Conservation (phyloP, 2,888 invertebrate species). For the Alviniconcha strummeri region DNA sequence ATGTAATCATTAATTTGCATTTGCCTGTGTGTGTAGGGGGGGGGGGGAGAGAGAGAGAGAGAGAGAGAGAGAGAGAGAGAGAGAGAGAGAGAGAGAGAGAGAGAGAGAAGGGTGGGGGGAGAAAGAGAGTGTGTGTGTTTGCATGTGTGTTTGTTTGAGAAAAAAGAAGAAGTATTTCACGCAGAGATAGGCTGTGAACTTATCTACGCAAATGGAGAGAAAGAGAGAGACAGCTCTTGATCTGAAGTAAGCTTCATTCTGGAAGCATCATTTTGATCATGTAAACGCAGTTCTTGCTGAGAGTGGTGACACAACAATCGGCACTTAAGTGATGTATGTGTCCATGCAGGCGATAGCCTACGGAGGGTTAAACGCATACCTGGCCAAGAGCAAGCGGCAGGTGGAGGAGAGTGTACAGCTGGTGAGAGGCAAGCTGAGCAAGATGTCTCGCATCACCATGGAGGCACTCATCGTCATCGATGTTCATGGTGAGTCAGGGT, state of each 20-base stretch:
- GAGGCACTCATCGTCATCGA: conserved; percentile 73
- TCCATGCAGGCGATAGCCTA: conserved; percentile 58
- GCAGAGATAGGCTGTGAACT: background rate
- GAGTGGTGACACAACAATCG: too few species aligned
- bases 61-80: background rate
- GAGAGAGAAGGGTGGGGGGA: background rate
- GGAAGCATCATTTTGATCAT: too few species aligned
- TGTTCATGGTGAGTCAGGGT: conserved; percentile 69
- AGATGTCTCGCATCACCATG: conserved; percentile 72
- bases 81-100: background rate
- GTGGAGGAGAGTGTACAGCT: conserved; percentile 71
- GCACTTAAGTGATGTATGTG: background rate
- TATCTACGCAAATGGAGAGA: background rate
- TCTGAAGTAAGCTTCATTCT: too few species aligned
- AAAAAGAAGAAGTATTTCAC: background rate
- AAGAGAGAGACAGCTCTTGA: background rate
- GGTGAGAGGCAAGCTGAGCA: conserved; percentile 70
- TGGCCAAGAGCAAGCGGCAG: conserved; percentile 68
- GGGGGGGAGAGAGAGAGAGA: background rate
- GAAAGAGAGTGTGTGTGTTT: too few species aligned
- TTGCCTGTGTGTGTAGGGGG: background rate
- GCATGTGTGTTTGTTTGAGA: background rate
- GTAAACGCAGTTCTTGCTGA: too few species aligned
- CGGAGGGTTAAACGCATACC: conserved; percentile 61
- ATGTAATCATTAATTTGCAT: too few species aligned